phyloP scores from a whole-genome alignment of 2,888 invertebrate genomes.

The Acheta domesticus region DNA sequence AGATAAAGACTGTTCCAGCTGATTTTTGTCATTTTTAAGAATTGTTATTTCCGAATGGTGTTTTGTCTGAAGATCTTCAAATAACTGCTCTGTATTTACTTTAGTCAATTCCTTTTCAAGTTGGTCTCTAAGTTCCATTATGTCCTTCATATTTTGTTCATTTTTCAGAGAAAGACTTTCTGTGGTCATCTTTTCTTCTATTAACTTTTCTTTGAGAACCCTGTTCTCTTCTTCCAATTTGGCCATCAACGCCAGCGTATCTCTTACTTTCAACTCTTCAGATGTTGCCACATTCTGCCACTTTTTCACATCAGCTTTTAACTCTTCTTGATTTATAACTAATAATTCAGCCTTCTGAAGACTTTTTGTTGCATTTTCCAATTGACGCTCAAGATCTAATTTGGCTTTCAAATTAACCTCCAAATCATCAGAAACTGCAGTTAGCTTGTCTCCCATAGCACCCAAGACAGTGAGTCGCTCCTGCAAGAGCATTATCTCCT shows the following conservation, averaged over 20 bases:
- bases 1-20: no score
- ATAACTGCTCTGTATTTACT: no score
- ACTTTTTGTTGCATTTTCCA: not conserved
- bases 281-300: not conserved
- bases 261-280: not conserved
- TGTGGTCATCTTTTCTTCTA: conserved; percentile 26
- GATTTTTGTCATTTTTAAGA: no score
- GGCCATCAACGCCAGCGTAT: no score
- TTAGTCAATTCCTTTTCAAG: no score
- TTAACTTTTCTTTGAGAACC: conserved; percentile 28
- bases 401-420: not conserved
- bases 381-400: conserved; percentile 11
- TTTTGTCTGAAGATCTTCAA: no score
- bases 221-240: not conserved
- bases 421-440: not conserved
- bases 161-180: conserved; percentile 11
- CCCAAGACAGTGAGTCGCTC: not conserved
- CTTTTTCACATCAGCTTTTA: not conserved
- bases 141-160: not conserved
- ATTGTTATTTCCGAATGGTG: no score
- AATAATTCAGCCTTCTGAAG: not conserved
- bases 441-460: not conserved
- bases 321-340: conserved; percentile 12
- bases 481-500: not conserved
- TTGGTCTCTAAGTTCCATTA: no score